Percentiles rank a stretch among this genome's conserved stretches.
phyloP scores from a whole-genome alignment of 2,113 vertebrate species.

The Phodopus roborovskii region DNA sequence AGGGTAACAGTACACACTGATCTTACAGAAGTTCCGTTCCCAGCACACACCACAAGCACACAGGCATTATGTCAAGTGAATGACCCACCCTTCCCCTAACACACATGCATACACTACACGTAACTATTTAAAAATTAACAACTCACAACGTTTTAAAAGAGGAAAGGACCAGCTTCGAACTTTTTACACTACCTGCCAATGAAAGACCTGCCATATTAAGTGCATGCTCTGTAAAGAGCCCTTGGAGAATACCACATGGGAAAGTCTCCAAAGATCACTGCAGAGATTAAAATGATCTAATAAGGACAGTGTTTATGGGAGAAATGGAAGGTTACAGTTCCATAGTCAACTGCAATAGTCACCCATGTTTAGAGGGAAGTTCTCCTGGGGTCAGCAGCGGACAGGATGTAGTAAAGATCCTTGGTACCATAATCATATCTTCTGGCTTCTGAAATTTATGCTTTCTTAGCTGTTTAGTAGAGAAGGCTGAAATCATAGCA shows the following conservation, averaged over 20 bases:
- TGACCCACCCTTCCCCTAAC: too few species aligned
- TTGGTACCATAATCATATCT: not conserved
- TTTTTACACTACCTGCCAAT: slow-evolving; percentile 1
- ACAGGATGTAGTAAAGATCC: not conserved
- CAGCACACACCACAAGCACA: not conserved
- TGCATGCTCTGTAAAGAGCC: not conserved
- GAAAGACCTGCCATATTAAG: slow-evolving; percentile 21
- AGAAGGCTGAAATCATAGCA: not conserved
- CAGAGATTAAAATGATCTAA: slow-evolving; percentile 34
- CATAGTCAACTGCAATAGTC: not conserved
- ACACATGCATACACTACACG: not conserved
- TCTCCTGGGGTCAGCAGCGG: not conserved
- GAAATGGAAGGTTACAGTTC: not conserved
- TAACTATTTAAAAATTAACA: not conserved
- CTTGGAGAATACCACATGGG: not conserved
- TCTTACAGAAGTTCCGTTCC: not conserved
- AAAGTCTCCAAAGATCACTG: slow-evolving; percentile 33
- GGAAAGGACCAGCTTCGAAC: not conserved
- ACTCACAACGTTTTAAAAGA: not conserved
- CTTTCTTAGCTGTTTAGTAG: slow-evolving; percentile 18
- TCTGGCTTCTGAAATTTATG: not conserved
- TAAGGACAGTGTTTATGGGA: not conserved
- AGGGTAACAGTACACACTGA: not conserved
- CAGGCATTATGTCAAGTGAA: not conserved
- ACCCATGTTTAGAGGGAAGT: not conserved